Conservation (phyloP, 2,888 invertebrate genomes). For the Erebia aethiops region DNA sequence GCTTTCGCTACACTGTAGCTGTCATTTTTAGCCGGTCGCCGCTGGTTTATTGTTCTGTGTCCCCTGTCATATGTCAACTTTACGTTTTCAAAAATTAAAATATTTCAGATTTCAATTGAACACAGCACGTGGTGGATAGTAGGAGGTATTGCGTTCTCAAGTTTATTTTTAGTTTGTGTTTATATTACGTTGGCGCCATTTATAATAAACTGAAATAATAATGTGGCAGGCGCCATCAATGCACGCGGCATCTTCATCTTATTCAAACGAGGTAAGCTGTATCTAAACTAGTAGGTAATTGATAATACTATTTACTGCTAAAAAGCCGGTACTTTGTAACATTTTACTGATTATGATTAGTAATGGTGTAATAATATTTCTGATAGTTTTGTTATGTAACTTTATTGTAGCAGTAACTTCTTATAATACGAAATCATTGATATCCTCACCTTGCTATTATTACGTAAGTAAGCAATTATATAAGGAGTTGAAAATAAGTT, state of each 20-base stretch:
- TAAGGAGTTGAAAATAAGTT: conserved; percentile 55
- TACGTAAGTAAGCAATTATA: conserved; percentile 69
- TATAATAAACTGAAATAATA: conserved; percentile 19
- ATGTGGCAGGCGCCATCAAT: conserved; percentile 26
- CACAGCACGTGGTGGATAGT: conserved; percentile 31
- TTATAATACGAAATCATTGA: conserved; percentile 31
- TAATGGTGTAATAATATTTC: conserved; percentile 18
- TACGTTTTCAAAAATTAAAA: not conserved
- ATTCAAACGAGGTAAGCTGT: conserved; percentile 24
- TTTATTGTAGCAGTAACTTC: conserved; percentile 27
- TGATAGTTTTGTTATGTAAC: conserved; percentile 32
- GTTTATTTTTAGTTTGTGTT: conserved; percentile 27
- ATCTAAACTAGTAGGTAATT: not conserved
- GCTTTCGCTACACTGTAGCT: no score
- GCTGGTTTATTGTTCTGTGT: no score
- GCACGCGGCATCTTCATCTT: not conserved
- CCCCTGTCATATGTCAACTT: no score
- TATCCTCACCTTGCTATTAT: conserved; percentile 58
- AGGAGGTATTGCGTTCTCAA: conserved; percentile 11
- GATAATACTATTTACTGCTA: conserved; percentile 11
- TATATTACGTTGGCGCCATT: conserved; percentile 26
- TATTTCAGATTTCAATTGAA: not conserved
- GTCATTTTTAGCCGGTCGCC: no score
- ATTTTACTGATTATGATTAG: conserved; percentile 17
- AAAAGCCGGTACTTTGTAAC: conserved; percentile 26